phyloP scores from a whole-genome alignment of 2,888 invertebrate genomes.

The Rhorus exstirpatorius region DNA sequence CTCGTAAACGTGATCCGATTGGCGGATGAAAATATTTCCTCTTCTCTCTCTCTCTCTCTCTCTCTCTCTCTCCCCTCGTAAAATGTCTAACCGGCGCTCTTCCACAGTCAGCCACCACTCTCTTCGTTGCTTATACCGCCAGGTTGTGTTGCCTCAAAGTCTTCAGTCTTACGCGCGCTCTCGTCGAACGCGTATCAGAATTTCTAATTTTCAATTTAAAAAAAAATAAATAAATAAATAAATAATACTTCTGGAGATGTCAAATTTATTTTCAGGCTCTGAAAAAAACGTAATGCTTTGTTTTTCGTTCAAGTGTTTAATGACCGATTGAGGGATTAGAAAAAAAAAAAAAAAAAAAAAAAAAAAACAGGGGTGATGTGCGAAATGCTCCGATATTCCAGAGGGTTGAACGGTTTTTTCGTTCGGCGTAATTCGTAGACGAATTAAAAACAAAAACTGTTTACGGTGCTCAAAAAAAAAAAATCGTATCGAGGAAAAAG shows the following conservation, averaged over 20 bases:
- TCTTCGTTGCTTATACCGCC: background rate
- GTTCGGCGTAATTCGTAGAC: background rate
- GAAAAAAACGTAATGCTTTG: conserved; percentile 11
- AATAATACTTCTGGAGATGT: too few relatives aligned
- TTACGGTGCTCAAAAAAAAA: background rate
- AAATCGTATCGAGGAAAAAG: background rate
- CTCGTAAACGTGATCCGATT: conserved; percentile 42
- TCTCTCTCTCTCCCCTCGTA: conserved; percentile 6
- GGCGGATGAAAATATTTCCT: conserved; percentile 26
- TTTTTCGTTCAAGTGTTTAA: background rate
- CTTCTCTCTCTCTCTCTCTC: background rate
- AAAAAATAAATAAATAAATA: too few relatives aligned
- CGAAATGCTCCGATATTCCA: background rate
- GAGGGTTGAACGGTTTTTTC: background rate
- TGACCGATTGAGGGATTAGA: background rate
- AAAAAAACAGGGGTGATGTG: background rate
- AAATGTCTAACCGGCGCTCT: conserved; percentile 33
- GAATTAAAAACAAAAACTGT: background rate
- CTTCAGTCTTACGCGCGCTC: conserved; percentile 62
- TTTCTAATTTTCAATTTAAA: too few relatives aligned
- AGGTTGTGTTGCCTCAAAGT: background rate
- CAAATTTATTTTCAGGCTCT: background rate
- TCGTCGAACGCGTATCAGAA: conserved; percentile 37
- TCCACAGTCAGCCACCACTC: conserved; percentile 7
- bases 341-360: background rate